phyloP scores from a whole-genome alignment of 2,113 vertebrate genomes.

The Eublepharis macularius region DNA sequence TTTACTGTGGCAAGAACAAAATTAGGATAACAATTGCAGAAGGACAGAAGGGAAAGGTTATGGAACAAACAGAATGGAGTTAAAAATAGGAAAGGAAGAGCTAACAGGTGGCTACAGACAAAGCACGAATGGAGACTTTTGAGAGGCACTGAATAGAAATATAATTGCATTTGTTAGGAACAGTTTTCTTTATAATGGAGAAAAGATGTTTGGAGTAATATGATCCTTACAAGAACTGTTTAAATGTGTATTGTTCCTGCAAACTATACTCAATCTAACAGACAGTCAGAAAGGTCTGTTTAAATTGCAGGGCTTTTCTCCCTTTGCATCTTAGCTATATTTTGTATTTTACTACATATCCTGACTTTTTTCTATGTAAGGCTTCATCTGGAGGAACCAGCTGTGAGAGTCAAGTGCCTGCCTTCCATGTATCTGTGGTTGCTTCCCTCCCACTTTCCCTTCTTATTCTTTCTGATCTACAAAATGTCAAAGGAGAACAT shows the following conservation, averaged over 20 bases:
- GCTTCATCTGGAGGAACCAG: neutral
- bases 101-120: constrained; percentile 63
- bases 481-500: neutral
- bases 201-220: constrained; percentile 56
- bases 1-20: constrained; percentile 56
- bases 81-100: constrained; percentile 55
- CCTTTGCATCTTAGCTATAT: neutral
- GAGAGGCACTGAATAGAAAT: constrained; percentile 53
- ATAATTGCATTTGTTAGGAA: constrained; percentile 50
- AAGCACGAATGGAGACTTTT: constrained; percentile 51
- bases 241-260: constrained; percentile 56
- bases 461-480: constrained; percentile 8
- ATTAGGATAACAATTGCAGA: constrained; percentile 61
- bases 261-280: constrained; percentile 63
- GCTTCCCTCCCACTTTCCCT: neutral
- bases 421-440: neutral
- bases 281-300: constrained; percentile 54
- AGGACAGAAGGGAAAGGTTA: constrained; percentile 47
- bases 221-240: constrained; percentile 48
- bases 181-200: constrained; percentile 43
- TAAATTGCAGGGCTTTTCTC: constrained; percentile 61
- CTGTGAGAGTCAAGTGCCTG: neutral
- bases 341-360: neutral
- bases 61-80: constrained; percentile 56
- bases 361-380: neutral